Evolutionary conservation across 2,888 invertebrate species (phyloP).

Genomic region (Apamea anceps): DNA sequence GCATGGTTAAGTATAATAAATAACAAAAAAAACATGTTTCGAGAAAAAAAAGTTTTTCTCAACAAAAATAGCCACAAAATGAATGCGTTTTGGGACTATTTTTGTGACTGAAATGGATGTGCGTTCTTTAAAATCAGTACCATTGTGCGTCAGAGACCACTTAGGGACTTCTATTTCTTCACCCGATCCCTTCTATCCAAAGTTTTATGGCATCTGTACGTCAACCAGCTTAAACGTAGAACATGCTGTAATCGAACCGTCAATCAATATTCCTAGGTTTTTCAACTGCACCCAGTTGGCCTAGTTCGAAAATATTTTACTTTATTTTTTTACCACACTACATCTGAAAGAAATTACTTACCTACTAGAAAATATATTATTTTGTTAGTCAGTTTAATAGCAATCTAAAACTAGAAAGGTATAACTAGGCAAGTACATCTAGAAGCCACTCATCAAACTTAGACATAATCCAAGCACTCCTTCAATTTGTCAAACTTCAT

Average conservation of each 20-base stretch:
- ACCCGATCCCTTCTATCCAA: neutral
- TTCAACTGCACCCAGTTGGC: neutral
- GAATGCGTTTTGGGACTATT: neutral
- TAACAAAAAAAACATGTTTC: neutral
- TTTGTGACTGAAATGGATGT: neutral
- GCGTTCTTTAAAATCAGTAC: neutral
- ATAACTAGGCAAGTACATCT: neutral
- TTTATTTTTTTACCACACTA: neutral
- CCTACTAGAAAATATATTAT: neutral
- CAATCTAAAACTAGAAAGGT: neutral
- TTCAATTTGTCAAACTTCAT: slow-evolving; percentile 48
- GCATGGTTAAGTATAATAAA: too few relatives aligned
- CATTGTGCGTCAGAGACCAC: neutral
- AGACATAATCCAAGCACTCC: slow-evolving; percentile 19
- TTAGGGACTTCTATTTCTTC: neutral
- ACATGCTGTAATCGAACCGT: neutral
- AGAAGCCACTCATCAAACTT: slow-evolving; percentile 36
- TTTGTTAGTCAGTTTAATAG: slow-evolving; percentile 4
- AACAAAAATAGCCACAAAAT: too few relatives aligned
- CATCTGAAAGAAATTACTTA: neutral
- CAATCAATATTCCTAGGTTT: neutral
- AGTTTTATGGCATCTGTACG: neutral
- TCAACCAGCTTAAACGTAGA: neutral
- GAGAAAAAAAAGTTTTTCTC: too few relatives aligned
- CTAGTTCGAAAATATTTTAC: neutral